A percentile compares a stretch with the other conserved stretches of the same genome.
These are phyloP conservation scores for Notocelia uddmanniana DNA, from an alignment of 2,888 invertebrate genomes.

Conservation along the genomic window DNA sequence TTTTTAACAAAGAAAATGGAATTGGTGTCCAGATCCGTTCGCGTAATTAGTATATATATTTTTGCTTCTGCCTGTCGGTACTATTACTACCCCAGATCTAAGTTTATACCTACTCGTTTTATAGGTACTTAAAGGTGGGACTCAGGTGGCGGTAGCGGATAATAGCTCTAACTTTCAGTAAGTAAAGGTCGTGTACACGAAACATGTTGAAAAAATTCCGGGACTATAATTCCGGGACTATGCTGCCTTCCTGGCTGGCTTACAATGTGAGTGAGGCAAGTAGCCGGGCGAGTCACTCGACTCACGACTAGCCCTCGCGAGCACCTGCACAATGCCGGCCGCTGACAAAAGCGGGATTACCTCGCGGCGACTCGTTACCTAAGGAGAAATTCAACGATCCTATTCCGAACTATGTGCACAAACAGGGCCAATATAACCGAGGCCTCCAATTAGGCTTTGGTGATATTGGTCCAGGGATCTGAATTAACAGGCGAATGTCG, in stretches of 20 bases:
- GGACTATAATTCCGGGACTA: not conserved
- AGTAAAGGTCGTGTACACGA: not conserved
- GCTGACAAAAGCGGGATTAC: slow-evolving; percentile 16
- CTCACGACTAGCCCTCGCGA: not conserved
- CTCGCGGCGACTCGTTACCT: slow-evolving; percentile 1
- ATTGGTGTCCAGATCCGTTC: no score
- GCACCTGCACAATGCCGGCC: not conserved
- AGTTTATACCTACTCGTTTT: not conserved
- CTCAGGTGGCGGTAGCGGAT: not conserved
- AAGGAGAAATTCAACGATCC: not conserved
- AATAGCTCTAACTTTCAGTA: slow-evolving; percentile 4
- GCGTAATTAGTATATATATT: no score
- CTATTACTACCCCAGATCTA: not conserved
- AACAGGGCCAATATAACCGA: not conserved
- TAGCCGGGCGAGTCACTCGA: slow-evolving; percentile 4
- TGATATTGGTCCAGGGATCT: not conserved
- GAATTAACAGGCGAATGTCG: not conserved
- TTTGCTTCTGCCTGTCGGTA: no score
- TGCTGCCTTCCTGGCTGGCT: not conserved
- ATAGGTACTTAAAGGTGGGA: not conserved
- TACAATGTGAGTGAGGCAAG: not conserved
- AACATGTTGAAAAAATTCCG: not conserved
- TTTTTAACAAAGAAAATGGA: no score
- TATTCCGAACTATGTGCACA: not conserved
- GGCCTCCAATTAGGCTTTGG: not conserved